phyloP scores from a whole-genome alignment of 2,113 vertebrate genomes.

The Columbina picui region DNA sequence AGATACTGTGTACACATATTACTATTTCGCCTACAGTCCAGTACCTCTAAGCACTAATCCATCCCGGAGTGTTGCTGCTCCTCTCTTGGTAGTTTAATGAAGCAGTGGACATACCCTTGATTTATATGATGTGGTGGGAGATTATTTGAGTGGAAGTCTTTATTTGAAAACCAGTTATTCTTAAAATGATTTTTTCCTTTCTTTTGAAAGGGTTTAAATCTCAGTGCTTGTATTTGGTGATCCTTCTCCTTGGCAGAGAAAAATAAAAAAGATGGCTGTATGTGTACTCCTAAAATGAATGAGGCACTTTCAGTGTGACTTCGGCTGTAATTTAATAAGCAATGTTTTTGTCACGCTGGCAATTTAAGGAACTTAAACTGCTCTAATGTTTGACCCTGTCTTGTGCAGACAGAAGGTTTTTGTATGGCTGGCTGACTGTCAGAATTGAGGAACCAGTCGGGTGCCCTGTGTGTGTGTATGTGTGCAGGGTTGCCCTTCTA shows the following conservation, averaged over 20 bases:
- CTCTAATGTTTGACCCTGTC: neutral
- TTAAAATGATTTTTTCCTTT: neutral
- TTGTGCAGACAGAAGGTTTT: neutral
- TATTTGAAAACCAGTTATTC: neutral
- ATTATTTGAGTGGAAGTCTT: neutral
- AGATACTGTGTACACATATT: rapidly evolving
- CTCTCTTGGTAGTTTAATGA: neutral
- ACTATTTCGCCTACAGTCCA: neutral
- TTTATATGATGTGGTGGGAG: neutral
- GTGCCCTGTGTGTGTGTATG: neutral
- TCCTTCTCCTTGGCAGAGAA: neutral
- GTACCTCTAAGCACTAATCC: neutral
- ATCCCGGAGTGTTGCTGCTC: rapidly evolving
- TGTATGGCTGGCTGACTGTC: rapidly evolving
- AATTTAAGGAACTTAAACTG: neutral
- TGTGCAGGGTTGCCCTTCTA: neutral
- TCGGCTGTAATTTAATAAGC: neutral
- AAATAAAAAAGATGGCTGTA: neutral
- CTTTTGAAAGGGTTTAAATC: neutral
- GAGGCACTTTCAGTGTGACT: neutral
- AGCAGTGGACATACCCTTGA: neutral
- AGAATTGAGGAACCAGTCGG: neutral
- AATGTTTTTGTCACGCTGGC: neutral
- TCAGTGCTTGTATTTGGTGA: neutral
- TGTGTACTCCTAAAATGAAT: neutral